Evolutionary conservation across 2,888 invertebrate genomes (phyloP).

Genomic region (Furcula furcula): DNA sequence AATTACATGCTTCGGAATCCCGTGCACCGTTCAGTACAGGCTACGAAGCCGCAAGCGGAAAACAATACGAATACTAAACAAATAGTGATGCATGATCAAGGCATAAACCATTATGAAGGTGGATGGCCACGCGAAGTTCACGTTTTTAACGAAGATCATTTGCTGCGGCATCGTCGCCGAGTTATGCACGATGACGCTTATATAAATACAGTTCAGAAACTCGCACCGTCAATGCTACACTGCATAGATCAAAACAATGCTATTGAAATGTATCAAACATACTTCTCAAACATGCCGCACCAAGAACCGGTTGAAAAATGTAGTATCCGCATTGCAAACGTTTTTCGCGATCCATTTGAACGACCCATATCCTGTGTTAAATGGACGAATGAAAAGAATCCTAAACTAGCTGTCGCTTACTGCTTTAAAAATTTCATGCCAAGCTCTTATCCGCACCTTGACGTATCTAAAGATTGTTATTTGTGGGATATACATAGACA

Average conservation of each 20-base stretch:
- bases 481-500: constrained; percentile 84
- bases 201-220: constrained; percentile 82
- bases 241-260: constrained; percentile 90
- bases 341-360: constrained; percentile 83
- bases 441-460: constrained; percentile 17
- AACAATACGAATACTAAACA: constrained; percentile 83
- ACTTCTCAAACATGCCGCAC: constrained; percentile 82
- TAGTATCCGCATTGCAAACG: constrained; percentile 83
- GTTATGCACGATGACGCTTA: constrained; percentile 90
- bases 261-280: constrained; percentile 89
- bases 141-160: constrained; percentile 85
- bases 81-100: constrained; percentile 80
- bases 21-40: constrained; percentile 71
- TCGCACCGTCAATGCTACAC: constrained; percentile 82
- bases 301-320: constrained; percentile 79
- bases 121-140: constrained; percentile 92
- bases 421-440: constrained; percentile 52
- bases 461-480: constrained; percentile 76
- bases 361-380: constrained; percentile 82
- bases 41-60: constrained; percentile 63
- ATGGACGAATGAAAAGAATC: constrained; percentile 86
- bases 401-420: constrained; percentile 85
- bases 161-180: constrained; percentile 87
- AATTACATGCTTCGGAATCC: constrained; percentile 77
- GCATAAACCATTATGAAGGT: constrained; percentile 89